These are phyloP conservation scores for Dromaius novaehollandiae DNA, from an alignment of 2,113 vertebrate genomes.

Conservation along the genomic window DNA sequence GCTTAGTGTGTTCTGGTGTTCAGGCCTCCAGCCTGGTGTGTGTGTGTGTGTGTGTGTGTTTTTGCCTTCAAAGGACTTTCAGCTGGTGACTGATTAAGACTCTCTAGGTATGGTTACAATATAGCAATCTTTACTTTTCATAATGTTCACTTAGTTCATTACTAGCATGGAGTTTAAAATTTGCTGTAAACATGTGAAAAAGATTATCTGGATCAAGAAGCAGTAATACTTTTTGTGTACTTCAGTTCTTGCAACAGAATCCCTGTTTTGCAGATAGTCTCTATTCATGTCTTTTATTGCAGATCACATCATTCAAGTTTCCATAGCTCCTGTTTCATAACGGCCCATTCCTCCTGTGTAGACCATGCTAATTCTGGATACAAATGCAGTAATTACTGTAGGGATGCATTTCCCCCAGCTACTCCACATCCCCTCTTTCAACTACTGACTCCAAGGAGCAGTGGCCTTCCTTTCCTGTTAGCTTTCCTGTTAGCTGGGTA, in stretches of 20 bases:
- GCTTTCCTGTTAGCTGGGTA: background rate
- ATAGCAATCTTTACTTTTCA: background rate
- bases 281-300: background rate
- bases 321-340: background rate
- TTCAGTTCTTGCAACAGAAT: background rate
- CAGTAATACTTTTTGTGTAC: background rate
- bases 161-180: background rate
- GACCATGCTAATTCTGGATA: background rate
- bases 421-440: background rate
- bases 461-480: too few relatives aligned
- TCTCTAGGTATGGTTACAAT: fast-evolving
- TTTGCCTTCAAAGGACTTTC: background rate
- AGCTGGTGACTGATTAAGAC: background rate
- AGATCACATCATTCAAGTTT: fast-evolving
- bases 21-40: background rate
- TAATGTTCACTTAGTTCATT: background rate
- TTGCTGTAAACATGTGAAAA: background rate
- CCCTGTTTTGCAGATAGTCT: fast-evolving
- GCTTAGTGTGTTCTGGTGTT: background rate
- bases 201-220: background rate
- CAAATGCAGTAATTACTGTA: background rate
- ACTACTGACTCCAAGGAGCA: background rate
- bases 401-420: background rate
- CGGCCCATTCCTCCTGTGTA: background rate
- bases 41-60: too few relatives aligned